Evolutionary conservation across 2,797 vertebrate species (phyloP), one percentile per base, ranked within the genome.

Genomic region (Momotus momota): DNA sequence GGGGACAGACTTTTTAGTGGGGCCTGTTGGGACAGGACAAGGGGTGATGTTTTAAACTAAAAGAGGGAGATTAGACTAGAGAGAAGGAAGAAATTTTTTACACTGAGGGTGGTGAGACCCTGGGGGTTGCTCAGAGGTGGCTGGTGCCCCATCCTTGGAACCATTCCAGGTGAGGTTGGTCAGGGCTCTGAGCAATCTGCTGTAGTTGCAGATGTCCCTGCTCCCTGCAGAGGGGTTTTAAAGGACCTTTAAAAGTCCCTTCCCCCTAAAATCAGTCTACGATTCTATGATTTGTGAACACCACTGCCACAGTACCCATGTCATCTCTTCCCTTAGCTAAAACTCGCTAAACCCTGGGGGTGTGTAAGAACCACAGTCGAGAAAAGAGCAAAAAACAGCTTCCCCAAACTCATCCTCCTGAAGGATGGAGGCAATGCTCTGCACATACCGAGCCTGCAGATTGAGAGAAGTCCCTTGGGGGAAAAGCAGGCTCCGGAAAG

Each of bases 221-320:
- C 29, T 54, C 29, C 29, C 52, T 54, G 52, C 52, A 54, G 52
- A 35, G 52, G 52, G 52, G 17, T 29, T 55, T 29, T 20, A 31
- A 29, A 55, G 18, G 29, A 20, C 29, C 17, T n/a, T 55, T 31
- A 19, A 55, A 55, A 19, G 52, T 55, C 29, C 29, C 7, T 55
- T 55, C 52, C 18, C 10, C 20, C 29, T 27, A 29, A 20, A 55
- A 29, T 22, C 29, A 19, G 16, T 17, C 52, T 31, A 12, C 17
- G 31, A 55, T 55, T n/a, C 54, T 16, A 52, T 18, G 27, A n/a
- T 13, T 11, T 7, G 0, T 7, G 38, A 80, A 38, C 2, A 10
- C 31, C 3, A 2, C 46, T 13, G 6, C 9, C 2, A 10, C 48
- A 35, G 25, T 14, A 27, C 2, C 45, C 4, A 1, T 6, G 8